Evolutionary conservation across 1,140 invertebrate species (phyloP).

Genomic region (Dendroctonus ponderosae): DNA sequence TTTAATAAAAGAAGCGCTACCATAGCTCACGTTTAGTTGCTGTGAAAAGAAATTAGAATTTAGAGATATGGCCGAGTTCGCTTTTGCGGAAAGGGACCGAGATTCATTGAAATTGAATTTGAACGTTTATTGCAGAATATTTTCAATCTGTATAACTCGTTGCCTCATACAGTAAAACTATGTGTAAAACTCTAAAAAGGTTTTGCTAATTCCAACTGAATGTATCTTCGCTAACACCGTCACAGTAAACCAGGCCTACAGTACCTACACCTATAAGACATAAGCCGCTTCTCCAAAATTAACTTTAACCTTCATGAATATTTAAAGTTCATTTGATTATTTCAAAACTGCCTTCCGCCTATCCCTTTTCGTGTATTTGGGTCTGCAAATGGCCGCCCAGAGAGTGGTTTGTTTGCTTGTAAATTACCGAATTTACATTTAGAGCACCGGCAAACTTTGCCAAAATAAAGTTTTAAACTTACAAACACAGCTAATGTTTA

Average conservation of each 20-base stretch:
- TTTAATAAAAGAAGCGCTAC: constrained; percentile 35
- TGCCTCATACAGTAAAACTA: too few relatives aligned
- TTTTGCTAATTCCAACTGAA: too few relatives aligned
- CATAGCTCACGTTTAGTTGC: constrained; percentile 32
- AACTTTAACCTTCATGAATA: constrained; percentile 28
- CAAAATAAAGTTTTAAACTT: constrained; percentile 26
- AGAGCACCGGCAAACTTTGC: constrained; percentile 14
- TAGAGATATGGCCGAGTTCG: constrained; percentile 7
- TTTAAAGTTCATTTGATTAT: constrained; percentile 29
- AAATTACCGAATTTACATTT: constrained; percentile 30
- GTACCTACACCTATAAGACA: not conserved
- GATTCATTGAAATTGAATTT: too few relatives aligned
- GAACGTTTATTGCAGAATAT: too few relatives aligned
- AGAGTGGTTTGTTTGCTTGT: constrained; percentile 28
- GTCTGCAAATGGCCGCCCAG: constrained; percentile 7
- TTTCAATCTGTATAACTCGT: too few relatives aligned
- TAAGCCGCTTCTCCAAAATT: constrained; percentile 20
- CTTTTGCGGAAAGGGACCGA: not conserved
- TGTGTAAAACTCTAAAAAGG: too few relatives aligned
- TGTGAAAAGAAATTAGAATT: constrained; percentile 30
- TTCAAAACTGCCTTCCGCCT: constrained; percentile 24
- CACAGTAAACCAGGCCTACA: too few relatives aligned
- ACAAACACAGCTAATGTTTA: constrained; percentile 11
- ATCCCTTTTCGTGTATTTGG: constrained; percentile 28
- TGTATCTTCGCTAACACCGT: too few relatives aligned